Conservation (phyloP, 2,888 invertebrate genomes). For the Pardosa pseudoannulata region DNA sequence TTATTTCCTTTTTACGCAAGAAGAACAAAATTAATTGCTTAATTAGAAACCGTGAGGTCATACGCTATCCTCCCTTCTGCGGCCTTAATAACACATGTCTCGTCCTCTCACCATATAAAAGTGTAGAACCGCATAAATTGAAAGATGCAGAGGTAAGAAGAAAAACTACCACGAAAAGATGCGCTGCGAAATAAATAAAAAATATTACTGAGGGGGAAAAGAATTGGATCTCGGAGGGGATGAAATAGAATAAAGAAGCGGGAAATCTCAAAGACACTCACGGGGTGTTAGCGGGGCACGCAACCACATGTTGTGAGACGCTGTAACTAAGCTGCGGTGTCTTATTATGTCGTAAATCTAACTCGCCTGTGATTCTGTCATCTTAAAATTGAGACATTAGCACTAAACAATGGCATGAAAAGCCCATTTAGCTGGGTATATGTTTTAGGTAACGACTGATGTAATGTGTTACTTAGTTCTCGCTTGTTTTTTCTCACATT, state of each 20-base stretch:
- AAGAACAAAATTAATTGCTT: not conserved
- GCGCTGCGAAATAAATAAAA: not conserved
- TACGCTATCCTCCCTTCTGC: not conserved
- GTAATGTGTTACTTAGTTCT: slow-evolving; percentile 66
- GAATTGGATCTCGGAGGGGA: slow-evolving; percentile 10
- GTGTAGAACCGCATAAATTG: not conserved
- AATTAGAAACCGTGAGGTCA: not conserved
- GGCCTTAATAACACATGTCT: not conserved
- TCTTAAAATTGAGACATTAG: slow-evolving; percentile 71
- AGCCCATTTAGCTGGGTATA: slow-evolving; percentile 68
- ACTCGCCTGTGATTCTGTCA: slow-evolving; percentile 71
- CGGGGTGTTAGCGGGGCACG: slow-evolving; percentile 61
- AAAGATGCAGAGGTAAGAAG: not conserved
- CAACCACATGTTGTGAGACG: slow-evolving; percentile 55
- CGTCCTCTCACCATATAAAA: not conserved
- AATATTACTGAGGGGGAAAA: not conserved
- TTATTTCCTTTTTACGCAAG: not conserved
- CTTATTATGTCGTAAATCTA: slow-evolving; percentile 72
- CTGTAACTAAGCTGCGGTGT: slow-evolving; percentile 51
- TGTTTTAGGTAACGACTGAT: slow-evolving; percentile 65
- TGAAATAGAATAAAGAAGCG: slow-evolving; percentile 22
- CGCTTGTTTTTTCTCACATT: slow-evolving; percentile 23
- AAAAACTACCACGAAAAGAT: not conserved
- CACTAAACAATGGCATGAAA: slow-evolving; percentile 71
- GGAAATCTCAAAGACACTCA: slow-evolving; percentile 63